phyloP scores from a whole-genome alignment of 2,113 vertebrate species.

The Girardinichthys multiradiatus region DNA sequence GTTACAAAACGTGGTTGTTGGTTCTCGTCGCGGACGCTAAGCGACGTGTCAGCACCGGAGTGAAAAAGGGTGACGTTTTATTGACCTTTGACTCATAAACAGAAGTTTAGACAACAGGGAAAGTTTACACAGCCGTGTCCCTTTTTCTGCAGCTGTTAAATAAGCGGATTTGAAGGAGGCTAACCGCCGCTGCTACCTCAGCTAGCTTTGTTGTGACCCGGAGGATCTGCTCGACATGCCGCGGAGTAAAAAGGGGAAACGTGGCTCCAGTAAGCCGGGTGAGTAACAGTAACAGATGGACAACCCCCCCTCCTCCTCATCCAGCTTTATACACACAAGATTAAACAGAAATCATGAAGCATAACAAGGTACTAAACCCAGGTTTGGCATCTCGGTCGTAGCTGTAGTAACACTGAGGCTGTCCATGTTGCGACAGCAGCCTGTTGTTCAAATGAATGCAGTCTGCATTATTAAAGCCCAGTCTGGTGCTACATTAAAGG shows the following conservation, averaged over 20 bases:
- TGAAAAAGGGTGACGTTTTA: not conserved
- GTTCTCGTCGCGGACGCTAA: constrained; percentile 10
- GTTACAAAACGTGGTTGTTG: constrained; percentile 18
- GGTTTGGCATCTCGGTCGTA: not conserved
- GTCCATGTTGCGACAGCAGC: constrained; percentile 3
- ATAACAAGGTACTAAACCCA: not conserved
- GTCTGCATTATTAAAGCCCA: not conserved
- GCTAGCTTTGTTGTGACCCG: constrained; percentile 47
- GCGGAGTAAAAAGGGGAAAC: constrained; percentile 81
- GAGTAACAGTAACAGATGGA: constrained; percentile 37
- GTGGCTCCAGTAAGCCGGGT: constrained; percentile 77
- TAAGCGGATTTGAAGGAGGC: not conserved
- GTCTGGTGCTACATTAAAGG: not conserved
- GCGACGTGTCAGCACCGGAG: constrained; percentile 38
- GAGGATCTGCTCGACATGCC: constrained; percentile 70
- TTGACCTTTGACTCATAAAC: not conserved
- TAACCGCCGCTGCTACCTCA: constrained; percentile 18
- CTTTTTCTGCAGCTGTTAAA: not conserved
- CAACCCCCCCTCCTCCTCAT: not conserved
- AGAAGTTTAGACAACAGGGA: not conserved
- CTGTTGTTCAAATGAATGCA: too few species aligned
- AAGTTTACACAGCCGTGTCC: not conserved
- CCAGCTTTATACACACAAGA: not conserved
- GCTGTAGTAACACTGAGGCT: not conserved
- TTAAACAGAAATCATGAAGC: not conserved